A percentile compares a stretch with the other conserved stretches of the same genome.
These are phyloP conservation scores for Thomomys bottae DNA, from an alignment of 2,113 vertebrate genomes.

Conservation along the genomic window DNA sequence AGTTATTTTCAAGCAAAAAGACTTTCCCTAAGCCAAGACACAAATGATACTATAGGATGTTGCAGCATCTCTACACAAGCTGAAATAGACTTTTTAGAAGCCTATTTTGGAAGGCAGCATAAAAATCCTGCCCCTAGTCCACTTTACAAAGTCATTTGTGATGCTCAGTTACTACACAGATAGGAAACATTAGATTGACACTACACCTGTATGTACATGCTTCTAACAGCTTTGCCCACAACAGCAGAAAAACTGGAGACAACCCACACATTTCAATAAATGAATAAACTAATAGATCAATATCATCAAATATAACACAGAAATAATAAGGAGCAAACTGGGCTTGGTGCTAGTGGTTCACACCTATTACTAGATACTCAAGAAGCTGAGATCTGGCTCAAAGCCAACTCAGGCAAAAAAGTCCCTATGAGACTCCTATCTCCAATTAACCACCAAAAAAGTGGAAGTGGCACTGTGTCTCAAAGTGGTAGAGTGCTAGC, in stretches of 20 bases:
- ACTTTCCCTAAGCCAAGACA: background rate
- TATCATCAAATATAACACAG: background rate
- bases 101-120: background rate
- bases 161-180: conserved; percentile 36
- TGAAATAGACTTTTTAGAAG: conserved; percentile 31
- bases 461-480: too few relatives aligned
- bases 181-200: background rate
- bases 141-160: background rate
- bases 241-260: background rate
- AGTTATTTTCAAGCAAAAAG: conserved; percentile 48
- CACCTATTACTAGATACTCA: too few relatives aligned
- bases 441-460: too few relatives aligned
- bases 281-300: background rate
- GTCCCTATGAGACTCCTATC: too few relatives aligned
- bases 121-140: background rate
- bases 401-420: too few relatives aligned
- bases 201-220: background rate
- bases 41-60: background rate
- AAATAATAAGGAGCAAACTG: background rate
- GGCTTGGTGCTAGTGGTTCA: too few relatives aligned
- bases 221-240: background rate
- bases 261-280: background rate
- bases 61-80: background rate
- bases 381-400: too few relatives aligned
- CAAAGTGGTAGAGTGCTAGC: too few relatives aligned